These are phyloP conservation scores for Cyaniris semiargus DNA, from an alignment of 2,888 invertebrate species.

Conservation along the genomic window DNA sequence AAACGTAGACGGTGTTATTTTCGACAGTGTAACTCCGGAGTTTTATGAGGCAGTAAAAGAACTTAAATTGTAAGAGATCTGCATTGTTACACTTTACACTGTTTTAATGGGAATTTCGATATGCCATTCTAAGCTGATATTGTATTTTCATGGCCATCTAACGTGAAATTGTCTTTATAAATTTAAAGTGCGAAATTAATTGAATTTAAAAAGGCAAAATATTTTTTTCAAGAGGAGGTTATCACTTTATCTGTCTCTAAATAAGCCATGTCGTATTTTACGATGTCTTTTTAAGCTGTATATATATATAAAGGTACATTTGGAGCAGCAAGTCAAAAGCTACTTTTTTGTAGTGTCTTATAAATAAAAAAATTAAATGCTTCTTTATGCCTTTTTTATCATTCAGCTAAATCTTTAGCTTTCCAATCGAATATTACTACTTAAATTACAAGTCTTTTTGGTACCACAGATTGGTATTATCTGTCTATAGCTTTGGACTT, in stretches of 20 bases:
- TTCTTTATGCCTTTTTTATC: background rate
- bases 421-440: background rate
- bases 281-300: background rate
- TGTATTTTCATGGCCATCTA: background rate
- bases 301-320: background rate
- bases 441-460: slow-evolving; percentile 24
- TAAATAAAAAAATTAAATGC: background rate
- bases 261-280: background rate
- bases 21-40: background rate
- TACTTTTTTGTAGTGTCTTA: background rate
- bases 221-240: background rate
- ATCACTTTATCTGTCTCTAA: no score
- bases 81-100: slow-evolving; percentile 27
- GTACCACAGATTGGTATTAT: slow-evolving; percentile 34
- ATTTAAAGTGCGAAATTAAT: background rate
- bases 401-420: background rate
- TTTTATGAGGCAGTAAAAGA: slow-evolving; percentile 20
- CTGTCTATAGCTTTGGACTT: slow-evolving; percentile 52
- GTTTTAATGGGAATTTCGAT: background rate
- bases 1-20: slow-evolving; percentile 19
- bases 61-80: slow-evolving; percentile 27
- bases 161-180: background rate
- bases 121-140: background rate
- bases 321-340: background rate
- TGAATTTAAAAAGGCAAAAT: background rate